These are phyloP conservation scores for Euthynnus affinis DNA, from an alignment of 2,797 vertebrate species.

Conservation along the genomic window DNA sequence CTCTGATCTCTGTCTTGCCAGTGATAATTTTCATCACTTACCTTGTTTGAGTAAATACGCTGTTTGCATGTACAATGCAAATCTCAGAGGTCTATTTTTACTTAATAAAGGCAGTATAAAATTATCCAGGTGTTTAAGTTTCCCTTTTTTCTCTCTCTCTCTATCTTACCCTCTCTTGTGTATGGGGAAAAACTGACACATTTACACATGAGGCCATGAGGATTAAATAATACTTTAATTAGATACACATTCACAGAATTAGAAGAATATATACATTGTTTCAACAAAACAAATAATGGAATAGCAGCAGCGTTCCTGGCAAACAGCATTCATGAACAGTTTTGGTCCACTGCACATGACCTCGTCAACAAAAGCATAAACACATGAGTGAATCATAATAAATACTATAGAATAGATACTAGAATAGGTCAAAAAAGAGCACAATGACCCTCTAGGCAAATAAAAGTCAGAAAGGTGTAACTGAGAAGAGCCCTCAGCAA, in stretches of 20 bases:
- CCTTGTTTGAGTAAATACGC: slow-evolving; percentile 65
- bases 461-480: slow-evolving; percentile 37
- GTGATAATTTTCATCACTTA: slow-evolving; percentile 68
- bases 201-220: background rate
- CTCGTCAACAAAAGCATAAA: slow-evolving; percentile 51
- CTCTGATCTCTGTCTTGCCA: slow-evolving; percentile 59
- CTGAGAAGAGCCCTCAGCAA: slow-evolving; percentile 31
- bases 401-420: slow-evolving; percentile 65
- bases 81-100: slow-evolving; percentile 83
- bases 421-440: slow-evolving; percentile 22
- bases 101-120: slow-evolving; percentile 84
- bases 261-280: slow-evolving; percentile 43
- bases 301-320: slow-evolving; percentile 66
- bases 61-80: slow-evolving; percentile 81
- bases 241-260: slow-evolving; percentile 47
- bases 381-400: slow-evolving; percentile 64
- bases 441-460: slow-evolving; percentile 18
- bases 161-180: slow-evolving; percentile 3
- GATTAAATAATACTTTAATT: slow-evolving; percentile 62
- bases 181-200: background rate
- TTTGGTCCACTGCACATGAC: slow-evolving; percentile 22
- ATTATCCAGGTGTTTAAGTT: slow-evolving; percentile 35
- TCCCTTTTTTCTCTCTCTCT: slow-evolving; percentile 4
- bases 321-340: slow-evolving; percentile 53
- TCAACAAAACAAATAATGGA: slow-evolving; percentile 45